Percentiles rank a stretch among this genome's conserved stretches.
Evolutionary conservation across 2,797 vertebrate species (phyloP).

Genomic region (Dendrocincla tyrannina): DNA sequence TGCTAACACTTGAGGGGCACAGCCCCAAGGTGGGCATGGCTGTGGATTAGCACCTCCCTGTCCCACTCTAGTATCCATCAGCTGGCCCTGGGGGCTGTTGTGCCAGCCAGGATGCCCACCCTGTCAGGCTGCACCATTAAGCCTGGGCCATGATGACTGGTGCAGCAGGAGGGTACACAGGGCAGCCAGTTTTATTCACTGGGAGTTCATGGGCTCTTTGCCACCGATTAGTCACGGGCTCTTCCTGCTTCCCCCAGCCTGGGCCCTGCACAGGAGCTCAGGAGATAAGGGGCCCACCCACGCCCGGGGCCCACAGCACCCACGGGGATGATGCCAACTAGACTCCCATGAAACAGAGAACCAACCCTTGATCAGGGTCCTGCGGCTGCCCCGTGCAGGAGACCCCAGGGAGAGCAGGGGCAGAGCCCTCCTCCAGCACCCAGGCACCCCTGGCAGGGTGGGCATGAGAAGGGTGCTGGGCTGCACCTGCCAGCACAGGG

Average conservation of each 20-base stretch:
- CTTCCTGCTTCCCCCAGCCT: conserved; percentile 58
- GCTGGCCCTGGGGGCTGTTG: accelerated
- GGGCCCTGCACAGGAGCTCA: conserved; percentile 12
- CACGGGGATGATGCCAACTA: accelerated
- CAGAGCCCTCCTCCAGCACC: background rate
- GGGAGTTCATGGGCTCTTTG: background rate
- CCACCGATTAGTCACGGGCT: conserved; percentile 35
- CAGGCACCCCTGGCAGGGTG: background rate
- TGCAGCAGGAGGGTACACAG: accelerated
- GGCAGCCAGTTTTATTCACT: background rate
- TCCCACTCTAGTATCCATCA: background rate
- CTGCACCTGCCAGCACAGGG: background rate
- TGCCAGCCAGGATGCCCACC: background rate
- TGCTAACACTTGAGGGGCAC: background rate
- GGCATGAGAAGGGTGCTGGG: background rate
- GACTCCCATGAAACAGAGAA: accelerated
- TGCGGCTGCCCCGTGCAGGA: accelerated
- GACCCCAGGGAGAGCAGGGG: background rate
- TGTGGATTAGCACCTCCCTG: background rate
- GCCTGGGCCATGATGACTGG: accelerated
- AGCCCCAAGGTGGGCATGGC: background rate
- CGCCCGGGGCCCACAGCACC: accelerated
- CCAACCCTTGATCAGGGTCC: background rate
- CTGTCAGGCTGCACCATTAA: background rate
- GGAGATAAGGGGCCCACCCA: background rate